These are phyloP conservation scores for Cephalopterus ornatus DNA, from an alignment of 2,113 vertebrate species.

Conservation along the genomic window DNA sequence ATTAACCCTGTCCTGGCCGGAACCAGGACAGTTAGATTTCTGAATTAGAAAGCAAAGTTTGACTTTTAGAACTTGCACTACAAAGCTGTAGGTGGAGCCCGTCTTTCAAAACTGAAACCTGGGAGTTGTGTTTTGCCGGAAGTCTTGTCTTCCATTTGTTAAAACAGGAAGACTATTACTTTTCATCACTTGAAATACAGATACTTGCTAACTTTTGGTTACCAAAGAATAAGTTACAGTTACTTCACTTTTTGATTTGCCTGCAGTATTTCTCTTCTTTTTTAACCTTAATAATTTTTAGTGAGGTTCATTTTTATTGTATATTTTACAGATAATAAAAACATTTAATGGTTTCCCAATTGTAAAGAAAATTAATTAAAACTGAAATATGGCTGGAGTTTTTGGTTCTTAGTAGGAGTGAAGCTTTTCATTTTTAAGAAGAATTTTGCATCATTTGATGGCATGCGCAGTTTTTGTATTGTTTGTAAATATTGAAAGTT, in stretches of 20 bases:
- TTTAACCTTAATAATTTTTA: constrained; percentile 63
- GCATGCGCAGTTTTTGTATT: constrained; percentile 82
- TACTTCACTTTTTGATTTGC: constrained; percentile 69
- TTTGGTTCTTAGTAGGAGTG: constrained; percentile 62
- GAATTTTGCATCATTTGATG: constrained; percentile 71
- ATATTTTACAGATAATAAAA: constrained; percentile 65
- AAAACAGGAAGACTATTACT: constrained; percentile 35
- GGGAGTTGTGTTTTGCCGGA: constrained; percentile 51
- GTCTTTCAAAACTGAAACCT: constrained; percentile 60
- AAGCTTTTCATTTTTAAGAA: constrained; percentile 75
- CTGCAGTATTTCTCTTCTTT: constrained; percentile 68
- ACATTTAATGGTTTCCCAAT: constrained; percentile 64
- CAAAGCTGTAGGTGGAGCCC: constrained; percentile 67
- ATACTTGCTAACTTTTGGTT: constrained; percentile 75
- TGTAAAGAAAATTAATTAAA: constrained; percentile 69
- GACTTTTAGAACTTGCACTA: constrained; percentile 76
- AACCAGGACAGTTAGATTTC: not conserved
- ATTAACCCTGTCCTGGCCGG: not conserved
- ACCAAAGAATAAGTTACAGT: constrained; percentile 86
- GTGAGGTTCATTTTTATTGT: constrained; percentile 64
- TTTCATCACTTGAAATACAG: constrained; percentile 70
- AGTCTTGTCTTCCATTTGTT: constrained; percentile 52
- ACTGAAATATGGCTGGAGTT: constrained; percentile 42
- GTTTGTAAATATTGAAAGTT: constrained; percentile 83
- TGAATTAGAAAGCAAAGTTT: constrained; percentile 57